Conservation (phyloP, 1,140 invertebrate genomes). For the Aphaenogaster floridana region DNA sequence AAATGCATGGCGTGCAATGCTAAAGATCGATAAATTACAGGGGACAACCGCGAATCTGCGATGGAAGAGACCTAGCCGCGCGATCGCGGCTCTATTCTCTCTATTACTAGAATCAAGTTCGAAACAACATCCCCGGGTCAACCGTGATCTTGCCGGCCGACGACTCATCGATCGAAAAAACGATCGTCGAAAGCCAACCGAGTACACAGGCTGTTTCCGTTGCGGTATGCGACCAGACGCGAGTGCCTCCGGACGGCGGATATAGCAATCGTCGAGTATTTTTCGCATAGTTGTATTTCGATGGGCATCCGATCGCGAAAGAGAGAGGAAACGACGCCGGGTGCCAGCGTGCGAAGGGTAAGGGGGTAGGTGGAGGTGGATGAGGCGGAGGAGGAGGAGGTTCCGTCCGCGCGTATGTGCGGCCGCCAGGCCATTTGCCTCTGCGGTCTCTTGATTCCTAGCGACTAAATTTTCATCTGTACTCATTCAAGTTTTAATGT, state of each 20-base stretch:
- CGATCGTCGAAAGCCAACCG: constrained; percentile 70
- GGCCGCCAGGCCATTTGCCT: constrained; percentile 85
- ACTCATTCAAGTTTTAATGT: constrained; percentile 87
- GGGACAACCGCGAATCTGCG: constrained; percentile 17
- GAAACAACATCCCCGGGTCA: neutral
- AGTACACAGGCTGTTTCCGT: constrained; percentile 76
- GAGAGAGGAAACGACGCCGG: constrained; percentile 39
- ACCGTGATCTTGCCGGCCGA: constrained; percentile 37
- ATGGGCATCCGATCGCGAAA: constrained; percentile 78
- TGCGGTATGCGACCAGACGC: constrained; percentile 74
- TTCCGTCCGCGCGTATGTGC: constrained; percentile 77
- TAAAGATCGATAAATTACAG: constrained; percentile 21
- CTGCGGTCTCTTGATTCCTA: constrained; percentile 86
- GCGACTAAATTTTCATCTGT: constrained; percentile 86
- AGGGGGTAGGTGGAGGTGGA: constrained; percentile 41
- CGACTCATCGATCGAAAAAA: constrained; percentile 69
- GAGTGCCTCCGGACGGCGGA: constrained; percentile 70
- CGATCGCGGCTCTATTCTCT: constrained; percentile 29
- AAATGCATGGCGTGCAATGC: constrained; percentile 1
- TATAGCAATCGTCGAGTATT: constrained; percentile 81
- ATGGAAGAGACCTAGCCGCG: neutral
- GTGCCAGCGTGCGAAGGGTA: constrained; percentile 69
- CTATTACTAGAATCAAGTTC: constrained; percentile 41
- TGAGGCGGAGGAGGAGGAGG: constrained; percentile 56
- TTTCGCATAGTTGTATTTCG: constrained; percentile 82